Base-by-base conservation (phyloP, 2,797 vertebrate genomes). In the Ataeniobius toweri region DNA sequence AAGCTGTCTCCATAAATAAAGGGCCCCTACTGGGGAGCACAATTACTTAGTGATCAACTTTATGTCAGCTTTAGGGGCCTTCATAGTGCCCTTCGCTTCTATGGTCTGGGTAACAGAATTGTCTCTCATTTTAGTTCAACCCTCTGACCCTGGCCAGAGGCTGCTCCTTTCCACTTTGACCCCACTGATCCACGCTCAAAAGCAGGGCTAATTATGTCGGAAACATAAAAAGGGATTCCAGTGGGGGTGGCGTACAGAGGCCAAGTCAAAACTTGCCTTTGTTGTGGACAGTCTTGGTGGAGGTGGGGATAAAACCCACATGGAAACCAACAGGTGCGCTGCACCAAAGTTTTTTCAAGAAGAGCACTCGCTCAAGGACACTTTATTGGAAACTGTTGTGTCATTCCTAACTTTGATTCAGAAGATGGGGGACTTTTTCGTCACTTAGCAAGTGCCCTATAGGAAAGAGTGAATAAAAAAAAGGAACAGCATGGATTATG, bases 1-100 rank as follows among this genome's bases (percentile, higher is more conserved):
- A 95, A 94, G 89, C 91, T 71, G 75, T 87, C 91, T 84, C 91
- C 94, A 93, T 92, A 94, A 95, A 96, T 93, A 93, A 90, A 85
- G 86, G 91, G 76, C 75, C 86, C 89, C 87, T 82, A 74, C 83
- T 58, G 91, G 80, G 26, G 73, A 72, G 24, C 80, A 67, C 94
- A 94, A 95, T 94, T 94, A 92, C 90, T 93, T 90, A 88, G 90
- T 90, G 86, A 93, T 86, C 90, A 53, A 3, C 51, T 16, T 82
- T 76, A 58, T 74, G 73, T 80, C 58, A 8, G 76, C 76, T 86
- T 88, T 77, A 73, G 80, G 59, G 67, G 77, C 70, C 80, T 77
- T 87, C 73, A 51, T 12, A 3, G 68, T 14, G 87, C 83, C 86
- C 93, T 90, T 93, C 79, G 75, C 81, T 68, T 79, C 70, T 56